Base-by-base conservation (phyloP, 2,797 vertebrate species). In the Chelidonichthys spinosus region DNA sequence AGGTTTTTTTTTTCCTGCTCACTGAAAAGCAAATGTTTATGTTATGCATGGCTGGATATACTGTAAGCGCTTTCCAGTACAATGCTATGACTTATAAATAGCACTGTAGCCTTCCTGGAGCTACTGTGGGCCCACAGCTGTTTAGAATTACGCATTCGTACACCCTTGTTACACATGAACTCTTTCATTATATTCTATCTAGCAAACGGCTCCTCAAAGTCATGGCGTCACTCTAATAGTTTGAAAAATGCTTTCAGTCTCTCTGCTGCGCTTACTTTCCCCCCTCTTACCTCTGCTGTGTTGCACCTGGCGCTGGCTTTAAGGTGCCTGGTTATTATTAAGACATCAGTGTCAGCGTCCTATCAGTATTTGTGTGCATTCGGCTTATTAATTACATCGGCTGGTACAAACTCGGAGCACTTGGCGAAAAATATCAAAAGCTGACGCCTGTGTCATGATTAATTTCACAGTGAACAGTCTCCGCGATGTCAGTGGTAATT, bases 401-500 rank as follows among this genome's bases (percentile, higher is more conserved):
- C 90, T 91, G 80, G 82, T 94, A 87, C 76, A 56, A 92, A 92
- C 89, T 90, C 88, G 46, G 81, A 88, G 78, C 86, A 82, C 88
- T 87, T 89, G 85, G 90, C 79, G 85, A 88, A 88, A 90, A 91
- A 91, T 56, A 93, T 93, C 87, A 89, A 93, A 93, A 92, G 85
- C 92, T 93, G 93, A 94, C 89, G 90, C 90, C 89, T 90, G 90
- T 90, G 93, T 91, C 90, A 92, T 95, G 94, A 95, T 95, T 94
- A 91, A 95, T 95, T 94, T 95, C 90, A 86, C 93, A 89, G 92
- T 91, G 91, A 95, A 94, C 93, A 93, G 92, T 94, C 93, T 94
- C 92, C 44, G 91, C 92, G 92, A 93, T 95, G 94, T 95, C 94
- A 94, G 91, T 94, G 93, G 93, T 94, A 95, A 95, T 95, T 95